These are phyloP conservation scores for Sphenodon punctatus DNA, from an alignment of 2,797 vertebrate genomes.

Conservation along the genomic window DNA sequence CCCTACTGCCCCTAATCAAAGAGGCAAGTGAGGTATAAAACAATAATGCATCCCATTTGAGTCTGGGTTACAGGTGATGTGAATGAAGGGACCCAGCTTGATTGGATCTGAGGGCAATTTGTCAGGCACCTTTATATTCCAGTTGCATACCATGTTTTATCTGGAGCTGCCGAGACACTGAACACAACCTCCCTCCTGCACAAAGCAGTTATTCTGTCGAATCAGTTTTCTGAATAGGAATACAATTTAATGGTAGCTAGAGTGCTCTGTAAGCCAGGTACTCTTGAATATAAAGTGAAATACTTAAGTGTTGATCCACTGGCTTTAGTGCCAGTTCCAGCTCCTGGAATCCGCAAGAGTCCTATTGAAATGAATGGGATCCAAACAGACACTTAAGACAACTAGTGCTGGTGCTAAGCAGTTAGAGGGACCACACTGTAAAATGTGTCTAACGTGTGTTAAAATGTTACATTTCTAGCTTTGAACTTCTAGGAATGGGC, in stretches of 20 bases:
- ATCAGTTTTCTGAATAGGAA: neutral
- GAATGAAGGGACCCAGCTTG: neutral
- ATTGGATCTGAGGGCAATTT: neutral
- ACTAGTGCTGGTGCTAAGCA: too few relatives aligned
- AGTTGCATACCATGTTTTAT: neutral
- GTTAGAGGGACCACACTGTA: too few relatives aligned
- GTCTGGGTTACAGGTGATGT: neutral
- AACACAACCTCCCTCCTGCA: neutral
- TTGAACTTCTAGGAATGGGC: neutral
- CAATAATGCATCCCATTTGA: neutral
- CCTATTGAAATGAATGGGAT: neutral
- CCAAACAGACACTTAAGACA: too few relatives aligned
- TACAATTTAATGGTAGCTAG: neutral
- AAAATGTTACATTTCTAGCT: too few relatives aligned
- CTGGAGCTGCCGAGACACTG: neutral
- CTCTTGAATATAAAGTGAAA: too few relatives aligned
- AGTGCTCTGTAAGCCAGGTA: too few relatives aligned
- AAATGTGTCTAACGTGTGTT: too few relatives aligned
- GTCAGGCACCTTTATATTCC: neutral
- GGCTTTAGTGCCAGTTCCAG: too few relatives aligned
- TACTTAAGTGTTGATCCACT: too few relatives aligned
- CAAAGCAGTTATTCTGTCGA: too few relatives aligned
- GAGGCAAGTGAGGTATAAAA: neutral
- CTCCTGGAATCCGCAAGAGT: too few relatives aligned
- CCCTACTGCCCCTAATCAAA: too few relatives aligned